Conservation (phyloP, 2,888 invertebrate genomes). For the Vannuccia rotundouncinata region DNA sequence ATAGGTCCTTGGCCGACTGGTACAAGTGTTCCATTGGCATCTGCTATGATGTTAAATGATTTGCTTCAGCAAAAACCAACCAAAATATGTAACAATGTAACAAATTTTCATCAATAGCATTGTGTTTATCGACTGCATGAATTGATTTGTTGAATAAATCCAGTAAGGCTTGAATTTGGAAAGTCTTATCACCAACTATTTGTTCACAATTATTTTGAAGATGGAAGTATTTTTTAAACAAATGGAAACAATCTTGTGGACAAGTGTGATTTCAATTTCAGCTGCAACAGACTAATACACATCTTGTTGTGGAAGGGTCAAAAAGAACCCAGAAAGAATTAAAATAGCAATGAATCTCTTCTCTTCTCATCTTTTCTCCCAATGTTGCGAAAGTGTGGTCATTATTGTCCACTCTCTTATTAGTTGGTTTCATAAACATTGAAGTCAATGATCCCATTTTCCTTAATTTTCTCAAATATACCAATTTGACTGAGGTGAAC, state of each 20-base stretch:
- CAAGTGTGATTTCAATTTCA: not conserved
- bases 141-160: not conserved
- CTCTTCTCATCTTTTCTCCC: not conserved
- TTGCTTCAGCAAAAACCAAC: not conserved
- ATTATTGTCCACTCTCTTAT: not conserved
- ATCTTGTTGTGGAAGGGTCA: not conserved
- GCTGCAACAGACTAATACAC: not conserved
- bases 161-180: not conserved
- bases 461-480: not conserved
- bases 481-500: not conserved
- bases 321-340: too few species aligned
- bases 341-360: not conserved
- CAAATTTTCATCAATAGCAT: not conserved
- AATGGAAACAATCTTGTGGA: not conserved
- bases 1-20: not conserved
- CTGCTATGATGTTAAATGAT: not conserved
- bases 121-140: not conserved
- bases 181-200: not conserved
- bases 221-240: not conserved
- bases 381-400: too few species aligned
- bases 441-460: not conserved
- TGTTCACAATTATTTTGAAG: not conserved
- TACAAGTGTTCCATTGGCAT: not conserved
- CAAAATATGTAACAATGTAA: not conserved
- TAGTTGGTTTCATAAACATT: not conserved